Evolutionary conservation across 2,888 invertebrate genomes (phyloP), one percentile per base, ranked within the genome.

Genomic region (Spodoptera exigua): DNA sequence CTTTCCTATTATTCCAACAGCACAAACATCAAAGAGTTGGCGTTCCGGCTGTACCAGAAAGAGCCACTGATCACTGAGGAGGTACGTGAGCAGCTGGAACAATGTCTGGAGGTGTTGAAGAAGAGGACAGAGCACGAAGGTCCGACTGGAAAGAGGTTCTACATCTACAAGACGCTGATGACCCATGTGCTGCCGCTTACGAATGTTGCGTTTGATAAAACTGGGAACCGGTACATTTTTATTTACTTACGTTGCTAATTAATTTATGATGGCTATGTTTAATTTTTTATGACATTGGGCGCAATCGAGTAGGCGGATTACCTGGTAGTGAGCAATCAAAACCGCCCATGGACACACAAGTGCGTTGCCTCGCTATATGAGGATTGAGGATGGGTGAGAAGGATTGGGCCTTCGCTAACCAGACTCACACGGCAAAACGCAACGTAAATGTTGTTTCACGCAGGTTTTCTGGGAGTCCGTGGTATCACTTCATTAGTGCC

Each of bases 101-200:
- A 95, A 70, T 96, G 96, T 27, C 89, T 97, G 64, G 89, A 89
- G 49, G 96, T 95, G 67, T 87, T 97, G 62, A 96, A 96, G 86
- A 93, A 94, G 57, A 95, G 96, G 80, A 92, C 96, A 63, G 95
- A 95, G 72, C 95, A 96, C 70, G 95, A 95, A 61, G 94, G 93
- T 0, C 95, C 95, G 0, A 83, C 94, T 2, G 95, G 95, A 34
- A 96, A 96, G 83, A 93, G 95, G 78, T 97, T 96, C 86, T 95
- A 96, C 86, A 95, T 96, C 74, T 95, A 96, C 90, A 96, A 95
- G 86, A 95, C 95, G 0, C 85, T 97, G 66, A 94, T 95, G 80
- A 95, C 96, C 0, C 97, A 97, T 82, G 94, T 96, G 13, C 88
- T 97, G 67, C 97, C 97, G 1, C 88, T 97, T 35, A 97, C 97